Conservation (phyloP, 2,888 invertebrate species). For the Leptarthrus brevirostris region DNA sequence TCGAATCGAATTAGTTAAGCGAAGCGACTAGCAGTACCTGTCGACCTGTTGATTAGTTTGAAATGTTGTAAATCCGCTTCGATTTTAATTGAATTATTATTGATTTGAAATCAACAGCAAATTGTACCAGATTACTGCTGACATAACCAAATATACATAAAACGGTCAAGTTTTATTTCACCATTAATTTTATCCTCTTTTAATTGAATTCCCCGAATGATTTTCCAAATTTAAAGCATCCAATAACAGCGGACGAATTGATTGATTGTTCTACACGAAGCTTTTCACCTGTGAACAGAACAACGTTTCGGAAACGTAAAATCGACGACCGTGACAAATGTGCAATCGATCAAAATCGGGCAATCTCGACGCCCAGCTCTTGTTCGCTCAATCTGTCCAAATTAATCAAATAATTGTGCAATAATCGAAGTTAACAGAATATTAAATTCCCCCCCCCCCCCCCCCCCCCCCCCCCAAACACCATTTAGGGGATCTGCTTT, state of each 20-base stretch:
- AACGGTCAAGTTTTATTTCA: too few species aligned
- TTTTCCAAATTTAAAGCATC: neutral
- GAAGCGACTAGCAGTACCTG: too few species aligned
- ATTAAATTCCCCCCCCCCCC: neutral
- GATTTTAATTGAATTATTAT: too few species aligned
- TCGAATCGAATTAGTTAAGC: too few species aligned
- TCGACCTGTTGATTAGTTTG: too few species aligned
- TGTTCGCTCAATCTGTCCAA: constrained; percentile 38
- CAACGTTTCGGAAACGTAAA: constrained; percentile 18
- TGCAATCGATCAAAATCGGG: constrained; percentile 27
- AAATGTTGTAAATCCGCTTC: too few species aligned
- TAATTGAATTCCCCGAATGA: too few species aligned
- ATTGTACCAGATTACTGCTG: too few species aligned
- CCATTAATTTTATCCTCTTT: too few species aligned
- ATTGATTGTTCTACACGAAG: neutral
- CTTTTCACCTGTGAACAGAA: constrained; percentile 16
- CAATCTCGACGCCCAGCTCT: neutral
- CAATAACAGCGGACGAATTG: constrained; percentile 4
- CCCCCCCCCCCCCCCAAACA: neutral
- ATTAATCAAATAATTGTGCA: constrained; percentile 39
- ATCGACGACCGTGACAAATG: constrained; percentile 25
- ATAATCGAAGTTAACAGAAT: constrained; percentile 34
- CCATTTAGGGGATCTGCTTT: too few species aligned
- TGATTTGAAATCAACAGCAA: too few species aligned
- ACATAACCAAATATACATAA: too few species aligned